Conservation (phyloP, 2,113 vertebrate genomes). For the Microtus richardsoni region DNA sequence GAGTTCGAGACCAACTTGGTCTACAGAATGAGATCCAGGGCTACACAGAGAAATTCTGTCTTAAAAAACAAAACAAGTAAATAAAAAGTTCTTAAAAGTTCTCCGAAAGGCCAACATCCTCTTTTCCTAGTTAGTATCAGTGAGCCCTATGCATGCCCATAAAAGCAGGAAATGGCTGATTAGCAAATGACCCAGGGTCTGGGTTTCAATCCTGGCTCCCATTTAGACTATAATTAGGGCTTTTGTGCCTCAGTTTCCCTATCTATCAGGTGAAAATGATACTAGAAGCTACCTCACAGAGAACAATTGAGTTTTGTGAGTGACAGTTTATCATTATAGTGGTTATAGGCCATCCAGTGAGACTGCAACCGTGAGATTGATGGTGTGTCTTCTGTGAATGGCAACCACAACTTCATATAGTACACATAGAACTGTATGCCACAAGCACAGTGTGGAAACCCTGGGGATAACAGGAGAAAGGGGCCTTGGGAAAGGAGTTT, state of each 20-base stretch:
- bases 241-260: not conserved
- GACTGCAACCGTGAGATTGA: no score
- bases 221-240: fast-evolving
- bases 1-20: not conserved
- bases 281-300: not conserved
- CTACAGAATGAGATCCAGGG: not conserved
- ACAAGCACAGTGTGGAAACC: fast-evolving
- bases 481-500: not conserved
- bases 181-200: not conserved
- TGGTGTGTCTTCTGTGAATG: fast-evolving
- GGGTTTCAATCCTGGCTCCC: not conserved
- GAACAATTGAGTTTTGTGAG: no score
- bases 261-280: not conserved
- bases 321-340: no score
- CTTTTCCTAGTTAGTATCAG: not conserved
- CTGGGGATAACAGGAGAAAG: fast-evolving
- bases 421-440: not conserved
- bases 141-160: not conserved
- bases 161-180: not conserved
- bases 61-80: not conserved
- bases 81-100: not conserved
- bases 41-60: not conserved
- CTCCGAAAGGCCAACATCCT: fast-evolving
- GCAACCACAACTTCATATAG: fast-evolving
- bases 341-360: no score